Evolutionary conservation across 2,113 vertebrate genomes (phyloP).

Genomic region (Sialia sialis): DNA sequence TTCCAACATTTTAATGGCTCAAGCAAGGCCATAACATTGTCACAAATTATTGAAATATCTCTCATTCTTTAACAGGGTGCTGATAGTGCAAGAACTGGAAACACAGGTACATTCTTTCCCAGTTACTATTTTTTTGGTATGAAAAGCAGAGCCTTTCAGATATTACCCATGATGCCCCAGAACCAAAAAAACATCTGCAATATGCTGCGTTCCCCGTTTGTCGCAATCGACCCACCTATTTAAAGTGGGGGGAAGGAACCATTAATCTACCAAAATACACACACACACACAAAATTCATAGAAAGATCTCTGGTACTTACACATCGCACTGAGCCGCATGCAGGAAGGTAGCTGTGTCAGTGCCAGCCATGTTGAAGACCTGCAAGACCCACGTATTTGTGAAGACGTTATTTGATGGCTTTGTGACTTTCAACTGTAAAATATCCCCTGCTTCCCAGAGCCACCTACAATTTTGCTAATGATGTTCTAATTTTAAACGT

Average conservation of each 20-base stretch:
- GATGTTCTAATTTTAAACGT: not conserved
- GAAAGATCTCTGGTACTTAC: slow-evolving; percentile 31
- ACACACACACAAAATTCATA: not conserved
- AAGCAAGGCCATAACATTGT: not conserved
- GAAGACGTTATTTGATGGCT: not conserved
- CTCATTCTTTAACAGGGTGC: not conserved
- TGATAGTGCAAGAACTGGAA: not conserved
- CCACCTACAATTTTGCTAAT: not conserved
- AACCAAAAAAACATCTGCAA: slow-evolving; percentile 42
- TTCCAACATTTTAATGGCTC: not conserved
- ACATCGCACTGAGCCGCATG: fast-evolving
- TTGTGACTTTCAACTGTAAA: not conserved
- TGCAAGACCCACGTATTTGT: slow-evolving; percentile 44
- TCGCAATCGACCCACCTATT: not conserved
- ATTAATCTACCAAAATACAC: not conserved
- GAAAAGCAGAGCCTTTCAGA: not conserved
- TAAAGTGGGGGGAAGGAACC: not conserved
- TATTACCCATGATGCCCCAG: slow-evolving; percentile 9
- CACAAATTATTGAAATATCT: not conserved
- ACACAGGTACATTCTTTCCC: not conserved
- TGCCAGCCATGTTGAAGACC: slow-evolving; percentile 10
- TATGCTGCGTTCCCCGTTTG: not conserved
- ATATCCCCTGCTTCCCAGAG: not conserved
- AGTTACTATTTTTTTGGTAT: not conserved
- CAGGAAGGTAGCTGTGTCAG: not conserved